Evolutionary conservation across 2,888 invertebrate species (phyloP).

Genomic region (Hypercompe scribonia): DNA sequence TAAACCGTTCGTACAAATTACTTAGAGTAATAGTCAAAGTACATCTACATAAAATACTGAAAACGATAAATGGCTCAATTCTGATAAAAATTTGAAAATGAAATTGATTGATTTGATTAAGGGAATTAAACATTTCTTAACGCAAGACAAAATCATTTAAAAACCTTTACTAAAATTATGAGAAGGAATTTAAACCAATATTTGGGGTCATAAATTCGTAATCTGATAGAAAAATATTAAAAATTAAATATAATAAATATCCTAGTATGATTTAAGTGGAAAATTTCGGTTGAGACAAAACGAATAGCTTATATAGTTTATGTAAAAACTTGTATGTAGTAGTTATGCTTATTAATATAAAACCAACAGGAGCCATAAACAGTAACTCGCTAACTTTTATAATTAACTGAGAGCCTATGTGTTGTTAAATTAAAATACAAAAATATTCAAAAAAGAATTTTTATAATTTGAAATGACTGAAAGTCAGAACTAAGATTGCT

Average conservation of each 20-base stretch:
- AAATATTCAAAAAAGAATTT: background rate
- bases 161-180: background rate
- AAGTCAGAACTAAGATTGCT: background rate
- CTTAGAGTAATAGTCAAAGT: no score
- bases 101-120: no score
- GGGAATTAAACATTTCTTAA: no score
- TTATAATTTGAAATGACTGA: background rate
- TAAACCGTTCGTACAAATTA: no score
- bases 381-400: slow-evolving; percentile 3
- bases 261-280: background rate
- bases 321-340: slow-evolving; percentile 1
- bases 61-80: no score
- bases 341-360: background rate
- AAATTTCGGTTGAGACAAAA: background rate
- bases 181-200: background rate
- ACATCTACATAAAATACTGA: no score
- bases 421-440: background rate
- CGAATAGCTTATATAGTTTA: background rate
- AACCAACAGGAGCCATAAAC: background rate
- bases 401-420: slow-evolving; percentile 5
- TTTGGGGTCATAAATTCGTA: background rate
- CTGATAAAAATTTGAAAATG: no score
- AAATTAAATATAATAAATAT: no score
- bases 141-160: background rate
- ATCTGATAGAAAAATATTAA: background rate